Base-by-base conservation (phyloP, 2,888 invertebrate species). In the Mythimna loreyi region DNA sequence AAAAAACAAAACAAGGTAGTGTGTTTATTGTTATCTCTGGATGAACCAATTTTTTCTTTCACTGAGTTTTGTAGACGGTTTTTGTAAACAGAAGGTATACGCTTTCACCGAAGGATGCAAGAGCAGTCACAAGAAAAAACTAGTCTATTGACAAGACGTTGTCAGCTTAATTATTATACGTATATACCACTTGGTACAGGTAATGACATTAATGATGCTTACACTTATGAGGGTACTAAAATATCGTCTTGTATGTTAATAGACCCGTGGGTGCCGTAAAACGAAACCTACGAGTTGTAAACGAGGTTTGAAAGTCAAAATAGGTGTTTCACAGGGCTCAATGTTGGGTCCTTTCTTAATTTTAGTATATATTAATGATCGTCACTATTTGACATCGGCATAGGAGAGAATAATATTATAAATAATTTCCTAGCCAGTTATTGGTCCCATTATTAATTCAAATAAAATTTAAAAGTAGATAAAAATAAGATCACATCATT, bases 161-260 rank as follows among this genome's bases (percentile, higher is more conserved):
- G 6, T 60, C 23, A 3, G 56, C 23, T 21, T 1, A 13, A 49
- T 67, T 30, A 68, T 43, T 68, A 59, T 2, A 40, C 36, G 4
- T 40, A 13, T 68, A 28, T 3, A 59, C 28, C 2, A 45, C 16
- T 11, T 45, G 7, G 43, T 7, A 19, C 19, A 45, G 30, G 43
- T 45, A 33, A 68, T 43, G n/a, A 36, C 11, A 11, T 36, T 36
- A 11, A 33, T 8, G 36, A 21, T 36, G 9, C 33, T 28, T 68
- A 68, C 25, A 45, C 47, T 40, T 40, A 21, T 40, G 36, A 21
- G 25, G 25, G 40, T 47, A 36, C 40, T 33, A 16, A 40, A 0
- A 55, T 9, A 70, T 9, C 25, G 8, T 49, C 43, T 71, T 43
- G 30, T 62, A 21, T 33, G 30, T 55, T 49, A 62, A 70, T 56